Base-by-base conservation (phyloP, 2,797 vertebrate species). In the Premnoplex brunnescens region DNA sequence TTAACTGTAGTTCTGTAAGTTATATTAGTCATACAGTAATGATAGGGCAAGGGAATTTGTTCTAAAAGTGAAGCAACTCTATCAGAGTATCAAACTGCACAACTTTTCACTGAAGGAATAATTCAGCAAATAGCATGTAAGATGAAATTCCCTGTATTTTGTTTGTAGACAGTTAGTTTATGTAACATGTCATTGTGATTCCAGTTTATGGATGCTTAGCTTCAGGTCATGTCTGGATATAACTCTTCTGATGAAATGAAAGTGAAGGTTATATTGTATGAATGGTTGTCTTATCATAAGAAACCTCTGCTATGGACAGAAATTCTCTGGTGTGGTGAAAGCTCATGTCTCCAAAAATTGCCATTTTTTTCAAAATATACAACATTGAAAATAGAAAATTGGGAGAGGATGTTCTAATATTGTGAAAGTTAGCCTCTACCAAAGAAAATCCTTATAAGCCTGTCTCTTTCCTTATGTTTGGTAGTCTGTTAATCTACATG, bases 101-200 rank as follows among this genome's bases (percentile, higher is more conserved):
- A 28, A 26, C 34, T 69, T 88, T 39, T 27, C 56, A 28, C 56
- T 77, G 39, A 44, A 83, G 36, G 58, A 60, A 20, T 60, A 60
- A 60, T 39, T 19, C 58, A 60, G 28, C 24, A 39, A 39, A 39
- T 30, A 41, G 27, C 59, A 21, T 10, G 36, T 39, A 94, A 87
- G 86, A 94, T 94, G 58, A 94, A 95, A 91, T 95, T 76, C 48
- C 54, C 73, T 90, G 43, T 92, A 73, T 96, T 97, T 95, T 89
- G 19, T 56, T 94, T 84, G 41, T 64, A 85, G 89, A 96, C 68
- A 95, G 81, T 95, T 97, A 95, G 77, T 95, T 97, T 90, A 71
- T 94, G 83, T 95, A 89, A 74, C 41, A 24, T 80, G 60, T 86
- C 59, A 90, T 93, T 82, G 14, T 80, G 59, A 96, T 95, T 96